These are phyloP conservation scores for Notechis scutatus DNA, from an alignment of 2,113 vertebrate genomes.

Conservation along the genomic window DNA sequence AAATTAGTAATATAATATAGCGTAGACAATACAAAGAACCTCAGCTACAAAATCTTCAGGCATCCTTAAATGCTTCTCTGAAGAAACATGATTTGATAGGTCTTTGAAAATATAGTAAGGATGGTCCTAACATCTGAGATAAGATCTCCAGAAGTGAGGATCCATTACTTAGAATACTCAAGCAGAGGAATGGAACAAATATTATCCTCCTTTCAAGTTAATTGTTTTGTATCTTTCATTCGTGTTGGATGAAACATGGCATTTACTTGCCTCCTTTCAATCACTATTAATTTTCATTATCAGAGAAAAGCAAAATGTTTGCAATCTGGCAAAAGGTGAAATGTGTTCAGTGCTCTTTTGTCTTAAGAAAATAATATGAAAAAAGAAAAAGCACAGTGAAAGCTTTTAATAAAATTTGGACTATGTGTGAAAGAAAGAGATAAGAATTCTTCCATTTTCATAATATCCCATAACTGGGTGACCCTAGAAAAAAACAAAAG, in stretches of 20 bases:
- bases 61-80: background rate
- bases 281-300: constrained; percentile 18
- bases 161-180: background rate
- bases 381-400: background rate
- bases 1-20: background rate
- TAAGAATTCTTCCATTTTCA: background rate
- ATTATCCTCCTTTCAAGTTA: constrained; percentile 22
- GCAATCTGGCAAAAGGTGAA: background rate
- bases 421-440: background rate
- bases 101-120: background rate
- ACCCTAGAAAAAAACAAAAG: background rate
- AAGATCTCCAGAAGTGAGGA: background rate
- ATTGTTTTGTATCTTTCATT: constrained; percentile 26
- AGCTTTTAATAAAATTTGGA: background rate
- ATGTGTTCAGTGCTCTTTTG: background rate
- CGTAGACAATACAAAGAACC: background rate
- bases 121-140: background rate
- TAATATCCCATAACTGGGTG: background rate
- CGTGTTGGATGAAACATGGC: constrained; percentile 13
- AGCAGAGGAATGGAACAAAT: constrained; percentile 19
- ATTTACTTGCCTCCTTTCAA: constrained; percentile 7
- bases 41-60: background rate
- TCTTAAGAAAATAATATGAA: background rate
- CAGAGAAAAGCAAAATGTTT: background rate
- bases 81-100: background rate